phyloP scores from a whole-genome alignment of 2,113 vertebrate species.

The Lophochroa leadbeateri region DNA sequence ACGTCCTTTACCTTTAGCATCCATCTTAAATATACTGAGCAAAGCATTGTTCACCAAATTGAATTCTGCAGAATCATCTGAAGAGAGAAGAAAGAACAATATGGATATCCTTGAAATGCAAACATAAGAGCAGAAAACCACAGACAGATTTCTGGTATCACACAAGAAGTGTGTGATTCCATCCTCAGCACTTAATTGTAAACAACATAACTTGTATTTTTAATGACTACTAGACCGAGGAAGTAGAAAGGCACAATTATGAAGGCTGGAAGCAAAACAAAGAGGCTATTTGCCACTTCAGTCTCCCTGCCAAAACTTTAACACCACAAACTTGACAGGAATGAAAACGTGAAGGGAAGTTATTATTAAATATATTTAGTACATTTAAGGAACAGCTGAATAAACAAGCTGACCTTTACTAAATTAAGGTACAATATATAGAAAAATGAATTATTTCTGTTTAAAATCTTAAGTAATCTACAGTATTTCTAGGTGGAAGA shows the following conservation, averaged over 20 bases:
- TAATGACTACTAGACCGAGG: not conserved
- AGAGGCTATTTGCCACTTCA: not conserved
- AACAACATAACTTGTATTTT: not conserved
- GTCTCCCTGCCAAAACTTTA: not conserved
- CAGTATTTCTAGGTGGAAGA: not conserved
- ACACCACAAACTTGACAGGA: not conserved
- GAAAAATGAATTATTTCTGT: not conserved
- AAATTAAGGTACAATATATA: not conserved
- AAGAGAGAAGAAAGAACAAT: not conserved
- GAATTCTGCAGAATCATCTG: slow-evolving; percentile 97
- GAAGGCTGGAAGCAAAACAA: not conserved
- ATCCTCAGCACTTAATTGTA: not conserved
- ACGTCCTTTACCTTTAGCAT: slow-evolving; percentile 87
- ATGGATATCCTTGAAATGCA: not conserved
- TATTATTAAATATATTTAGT: not conserved
- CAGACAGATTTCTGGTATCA: not conserved
- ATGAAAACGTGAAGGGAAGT: not conserved
- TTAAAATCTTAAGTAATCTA: not conserved
- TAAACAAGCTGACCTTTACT: not conserved
- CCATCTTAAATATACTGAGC: slow-evolving; percentile 97
- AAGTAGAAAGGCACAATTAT: not conserved
- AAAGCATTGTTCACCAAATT: slow-evolving; percentile 94
- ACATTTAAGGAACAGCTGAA: not conserved
- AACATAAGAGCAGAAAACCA: not conserved
- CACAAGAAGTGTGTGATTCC: not conserved